Conservation (phyloP, 2,888 invertebrate genomes). For the Melinaea menophilus region DNA sequence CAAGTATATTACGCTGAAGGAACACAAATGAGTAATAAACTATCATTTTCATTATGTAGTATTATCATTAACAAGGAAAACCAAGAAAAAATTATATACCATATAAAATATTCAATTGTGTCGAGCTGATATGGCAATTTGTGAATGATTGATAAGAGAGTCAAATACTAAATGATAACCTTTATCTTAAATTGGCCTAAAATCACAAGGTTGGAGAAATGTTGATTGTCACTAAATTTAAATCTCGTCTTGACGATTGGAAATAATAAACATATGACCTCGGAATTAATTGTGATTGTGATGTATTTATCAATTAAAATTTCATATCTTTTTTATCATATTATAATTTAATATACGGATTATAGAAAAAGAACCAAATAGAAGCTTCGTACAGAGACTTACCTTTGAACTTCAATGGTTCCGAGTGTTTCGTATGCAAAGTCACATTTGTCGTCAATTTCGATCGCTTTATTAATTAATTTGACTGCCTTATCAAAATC, state of each 20-base stretch:
- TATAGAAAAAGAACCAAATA: neutral
- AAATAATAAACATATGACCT: too few species aligned
- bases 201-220: conserved; percentile 16
- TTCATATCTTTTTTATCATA: neutral
- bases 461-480: conserved; percentile 88
- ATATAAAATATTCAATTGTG: conserved; percentile 1
- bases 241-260: neutral
- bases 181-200: conserved; percentile 20
- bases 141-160: conserved; percentile 19
- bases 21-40: too few species aligned
- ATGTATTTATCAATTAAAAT: neutral
- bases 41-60: too few species aligned
- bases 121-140: conserved; percentile 25
- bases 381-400: conserved; percentile 39
- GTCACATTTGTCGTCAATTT: conserved; percentile 94
- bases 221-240: neutral
- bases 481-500: conserved; percentile 88
- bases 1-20: too few species aligned
- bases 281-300: too few species aligned
- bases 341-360: too few species aligned
- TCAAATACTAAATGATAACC: conserved; percentile 23
- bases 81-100: neutral
- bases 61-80: too few species aligned
- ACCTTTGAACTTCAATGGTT: conserved; percentile 95
- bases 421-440: conserved; percentile 97